phyloP scores from a whole-genome alignment of 2,888 invertebrate species.

The Hirtodrosophila alboralis region DNA sequence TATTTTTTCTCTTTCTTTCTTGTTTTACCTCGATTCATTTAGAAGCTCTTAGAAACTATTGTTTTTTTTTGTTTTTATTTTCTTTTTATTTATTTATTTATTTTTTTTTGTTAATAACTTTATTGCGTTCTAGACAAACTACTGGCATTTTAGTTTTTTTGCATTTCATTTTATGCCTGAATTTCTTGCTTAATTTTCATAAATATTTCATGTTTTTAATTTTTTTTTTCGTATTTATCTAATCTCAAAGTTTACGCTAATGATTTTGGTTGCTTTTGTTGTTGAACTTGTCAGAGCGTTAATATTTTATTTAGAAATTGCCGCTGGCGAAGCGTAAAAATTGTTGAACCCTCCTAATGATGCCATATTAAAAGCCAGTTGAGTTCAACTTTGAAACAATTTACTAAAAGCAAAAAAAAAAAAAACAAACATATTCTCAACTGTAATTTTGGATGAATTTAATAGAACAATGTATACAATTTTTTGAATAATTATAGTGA shows the following conservation, averaged over 20 bases:
- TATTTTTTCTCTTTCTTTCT: too few relatives aligned
- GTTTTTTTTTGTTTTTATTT: conserved; percentile 3
- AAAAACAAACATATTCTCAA: neutral
- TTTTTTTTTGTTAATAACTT: conserved; percentile 13
- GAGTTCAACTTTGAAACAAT: conserved; percentile 31
- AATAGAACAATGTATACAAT: conserved; percentile 5
- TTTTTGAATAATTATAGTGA: conserved; percentile 17
- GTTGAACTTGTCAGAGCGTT: conserved; percentile 55
- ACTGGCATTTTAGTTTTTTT: neutral
- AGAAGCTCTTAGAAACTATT: conserved; percentile 13
- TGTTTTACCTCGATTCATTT: too few relatives aligned
- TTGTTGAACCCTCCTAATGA: conserved; percentile 41
- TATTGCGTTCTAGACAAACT: conserved; percentile 17
- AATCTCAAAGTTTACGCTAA: conserved; percentile 25
- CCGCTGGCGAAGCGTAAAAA: conserved; percentile 55
- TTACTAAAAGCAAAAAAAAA: conserved; percentile 29
- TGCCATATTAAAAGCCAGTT: conserved; percentile 37
- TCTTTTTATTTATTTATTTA: neutral
- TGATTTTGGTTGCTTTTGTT: conserved; percentile 22
- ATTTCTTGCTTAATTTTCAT: conserved; percentile 35
- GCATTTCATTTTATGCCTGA: conserved; percentile 32
- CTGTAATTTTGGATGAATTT: neutral
- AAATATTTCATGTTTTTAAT: neutral
- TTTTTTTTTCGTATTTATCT: conserved; percentile 5
- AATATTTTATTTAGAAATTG: conserved; percentile 44